Percentiles rank a stretch among this genome's conserved stretches.
These are phyloP conservation scores for Pseudomyrmex flavicornis DNA, from an alignment of 1,140 invertebrate species.

Conservation along the genomic window DNA sequence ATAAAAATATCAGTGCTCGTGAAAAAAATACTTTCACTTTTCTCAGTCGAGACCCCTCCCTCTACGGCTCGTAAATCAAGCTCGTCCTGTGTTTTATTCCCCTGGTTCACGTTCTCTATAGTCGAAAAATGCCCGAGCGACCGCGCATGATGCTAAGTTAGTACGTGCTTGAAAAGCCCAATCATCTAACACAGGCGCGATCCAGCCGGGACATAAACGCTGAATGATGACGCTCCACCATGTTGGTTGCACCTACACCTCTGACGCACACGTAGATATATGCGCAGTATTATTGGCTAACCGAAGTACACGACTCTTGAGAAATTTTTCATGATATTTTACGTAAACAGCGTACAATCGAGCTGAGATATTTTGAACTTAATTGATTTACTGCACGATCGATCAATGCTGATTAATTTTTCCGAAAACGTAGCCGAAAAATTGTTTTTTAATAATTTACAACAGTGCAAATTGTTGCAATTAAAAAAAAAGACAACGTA, in stretches of 20 bases:
- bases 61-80: conserved; percentile 60
- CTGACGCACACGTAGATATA: not conserved
- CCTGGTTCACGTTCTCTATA: conserved; percentile 58
- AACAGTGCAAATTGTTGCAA: too few relatives aligned
- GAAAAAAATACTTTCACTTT: conserved; percentile 64
- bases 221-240: conserved; percentile 76
- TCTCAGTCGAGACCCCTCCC: conserved; percentile 31
- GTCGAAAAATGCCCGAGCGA: conserved; percentile 64
- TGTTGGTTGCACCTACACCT: conserved; percentile 12
- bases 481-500: too few relatives aligned
- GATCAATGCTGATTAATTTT: not conserved
- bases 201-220: conserved; percentile 65
- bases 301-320: not conserved
- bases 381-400: not conserved
- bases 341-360: not conserved
- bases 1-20: conserved; percentile 39
- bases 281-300: not conserved
- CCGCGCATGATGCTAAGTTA: conserved; percentile 47
- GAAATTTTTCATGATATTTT: conserved; percentile 29
- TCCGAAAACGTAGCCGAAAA: too few relatives aligned
- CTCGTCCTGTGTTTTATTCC: conserved; percentile 50
- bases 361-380: not conserved
- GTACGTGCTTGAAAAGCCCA: conserved; percentile 46
- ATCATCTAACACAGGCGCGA: conserved; percentile 46
- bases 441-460: too few relatives aligned